A percentile compares a stretch with the other conserved stretches of the same genome.
Evolutionary conservation across 2,113 vertebrate species (phyloP).

Genomic region (Crotalus viridis): DNA sequence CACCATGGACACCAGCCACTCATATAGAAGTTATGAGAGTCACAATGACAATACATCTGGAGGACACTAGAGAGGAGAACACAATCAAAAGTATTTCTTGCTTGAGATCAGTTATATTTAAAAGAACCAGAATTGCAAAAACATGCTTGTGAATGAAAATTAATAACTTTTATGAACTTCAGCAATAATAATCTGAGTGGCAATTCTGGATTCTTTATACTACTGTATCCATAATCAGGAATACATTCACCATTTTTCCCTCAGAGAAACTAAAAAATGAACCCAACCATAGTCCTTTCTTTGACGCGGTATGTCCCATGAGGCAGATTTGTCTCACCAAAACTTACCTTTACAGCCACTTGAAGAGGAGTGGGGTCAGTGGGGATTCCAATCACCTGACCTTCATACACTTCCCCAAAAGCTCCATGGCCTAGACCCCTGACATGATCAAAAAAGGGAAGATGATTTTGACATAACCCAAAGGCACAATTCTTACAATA

Average conservation of each 20-base stretch:
- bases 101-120: neutral
- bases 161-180: neutral
- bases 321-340: constrained; percentile 27
- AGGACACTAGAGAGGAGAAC: neutral
- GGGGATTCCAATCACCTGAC: constrained; percentile 88
- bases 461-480: constrained; percentile 57
- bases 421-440: constrained; percentile 97
- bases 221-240: neutral
- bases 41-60: neutral
- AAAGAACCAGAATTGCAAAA: neutral
- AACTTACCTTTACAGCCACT: constrained; percentile 95
- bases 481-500: constrained; percentile 49
- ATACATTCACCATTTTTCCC: neutral
- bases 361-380: constrained; percentile 91
- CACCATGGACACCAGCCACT: neutral
- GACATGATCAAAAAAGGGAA: constrained; percentile 62
- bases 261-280: neutral
- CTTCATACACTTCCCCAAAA: constrained; percentile 98
- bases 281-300: constrained; percentile 28
- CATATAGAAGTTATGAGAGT: neutral
- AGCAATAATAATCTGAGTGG: neutral
- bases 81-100: neutral
- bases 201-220: neutral
- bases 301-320: constrained; percentile 35
- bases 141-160: neutral